Evolutionary conservation across 2,797 vertebrate genomes (phyloP).

Genomic region (Acrossocheilus fasciatus): DNA sequence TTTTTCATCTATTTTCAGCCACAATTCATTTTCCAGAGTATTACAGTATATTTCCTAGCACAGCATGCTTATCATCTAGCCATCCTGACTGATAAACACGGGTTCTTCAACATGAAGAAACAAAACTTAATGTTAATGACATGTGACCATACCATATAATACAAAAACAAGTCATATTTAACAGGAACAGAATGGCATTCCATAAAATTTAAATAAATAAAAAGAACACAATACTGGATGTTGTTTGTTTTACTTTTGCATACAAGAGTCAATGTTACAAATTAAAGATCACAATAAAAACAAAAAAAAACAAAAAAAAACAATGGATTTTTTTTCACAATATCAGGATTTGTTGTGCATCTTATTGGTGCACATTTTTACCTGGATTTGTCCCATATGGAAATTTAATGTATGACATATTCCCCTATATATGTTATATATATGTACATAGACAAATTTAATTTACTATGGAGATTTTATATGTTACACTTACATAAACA

Average conservation of each 20-base stretch:
- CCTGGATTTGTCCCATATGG: background rate
- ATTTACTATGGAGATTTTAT: too few species aligned
- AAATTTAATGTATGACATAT: too few species aligned
- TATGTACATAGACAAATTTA: background rate
- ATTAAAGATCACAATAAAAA: background rate
- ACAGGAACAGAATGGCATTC: background rate
- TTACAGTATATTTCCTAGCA: slow-evolving; percentile 11
- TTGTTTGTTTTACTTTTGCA: background rate
- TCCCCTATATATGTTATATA: background rate
- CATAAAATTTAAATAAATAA: background rate
- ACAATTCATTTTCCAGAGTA: background rate
- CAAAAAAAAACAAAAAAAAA: background rate
- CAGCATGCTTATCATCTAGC: background rate
- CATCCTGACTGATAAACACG: background rate
- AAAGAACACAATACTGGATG: background rate
- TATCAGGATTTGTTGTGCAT: background rate
- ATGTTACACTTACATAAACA: background rate
- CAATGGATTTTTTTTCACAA: too few species aligned
- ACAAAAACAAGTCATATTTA: background rate
- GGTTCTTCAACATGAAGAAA: background rate
- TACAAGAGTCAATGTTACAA: too few species aligned
- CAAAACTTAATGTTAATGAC: background rate
- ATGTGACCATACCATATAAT: background rate
- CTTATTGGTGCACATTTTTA: background rate
- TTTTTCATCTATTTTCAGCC: background rate